Conservation (phyloP, 1,140 invertebrate species). For the Cataglyphis hispanica region DNA sequence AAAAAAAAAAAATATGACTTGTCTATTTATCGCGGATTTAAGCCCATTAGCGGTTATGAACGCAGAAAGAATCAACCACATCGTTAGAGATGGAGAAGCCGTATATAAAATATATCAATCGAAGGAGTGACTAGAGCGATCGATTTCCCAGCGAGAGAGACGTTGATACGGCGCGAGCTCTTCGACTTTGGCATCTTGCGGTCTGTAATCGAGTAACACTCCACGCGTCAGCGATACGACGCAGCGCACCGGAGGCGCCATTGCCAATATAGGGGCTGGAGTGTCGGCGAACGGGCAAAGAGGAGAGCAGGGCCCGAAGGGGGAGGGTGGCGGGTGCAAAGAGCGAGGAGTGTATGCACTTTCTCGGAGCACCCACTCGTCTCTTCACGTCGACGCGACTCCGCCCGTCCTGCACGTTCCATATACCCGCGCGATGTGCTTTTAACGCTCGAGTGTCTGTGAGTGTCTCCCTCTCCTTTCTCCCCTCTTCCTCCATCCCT, state of each 20-base stretch:
- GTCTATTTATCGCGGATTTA: neutral
- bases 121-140: constrained; percentile 2
- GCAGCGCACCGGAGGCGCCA: constrained; percentile 49
- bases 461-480: neutral
- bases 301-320: constrained; percentile 5
- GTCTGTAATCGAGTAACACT: constrained; percentile 60
- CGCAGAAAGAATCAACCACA: neutral
- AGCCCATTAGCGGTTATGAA: constrained; percentile 3
- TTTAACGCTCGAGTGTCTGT: constrained; percentile 78
- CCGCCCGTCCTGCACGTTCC: constrained; percentile 68
- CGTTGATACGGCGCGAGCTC: constrained; percentile 33
- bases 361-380: constrained; percentile 77
- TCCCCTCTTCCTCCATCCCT: neutral
- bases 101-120: neutral
- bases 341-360: constrained; percentile 69
- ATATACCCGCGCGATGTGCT: constrained; percentile 68
- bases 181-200: constrained; percentile 52
- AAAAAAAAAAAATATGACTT: neutral
- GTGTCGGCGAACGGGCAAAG: constrained; percentile 37
- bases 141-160: neutral
- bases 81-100: neutral
- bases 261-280: constrained; percentile 42
- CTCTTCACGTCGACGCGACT: constrained; percentile 74
- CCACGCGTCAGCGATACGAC: constrained; percentile 50
- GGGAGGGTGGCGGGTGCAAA: constrained; percentile 47